Evolutionary conservation across 2,113 vertebrate genomes (phyloP).

Genomic region (Antigone vipio): DNA sequence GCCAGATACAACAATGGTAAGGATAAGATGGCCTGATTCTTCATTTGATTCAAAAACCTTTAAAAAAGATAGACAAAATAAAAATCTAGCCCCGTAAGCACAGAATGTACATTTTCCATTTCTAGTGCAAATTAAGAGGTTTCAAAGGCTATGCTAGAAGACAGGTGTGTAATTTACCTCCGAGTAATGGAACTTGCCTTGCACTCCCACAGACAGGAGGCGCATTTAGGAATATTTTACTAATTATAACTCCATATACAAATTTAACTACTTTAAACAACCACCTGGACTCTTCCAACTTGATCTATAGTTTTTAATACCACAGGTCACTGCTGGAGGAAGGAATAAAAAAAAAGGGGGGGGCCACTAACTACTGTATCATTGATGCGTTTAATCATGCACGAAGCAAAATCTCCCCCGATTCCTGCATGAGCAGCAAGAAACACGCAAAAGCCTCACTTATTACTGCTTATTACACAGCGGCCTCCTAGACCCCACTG

Average conservation of each 20-base stretch:
- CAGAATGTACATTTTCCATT: not conserved
- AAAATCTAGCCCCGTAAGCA: not conserved
- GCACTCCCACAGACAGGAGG: not conserved
- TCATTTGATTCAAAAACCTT: slow-evolving; percentile 82
- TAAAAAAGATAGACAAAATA: not conserved
- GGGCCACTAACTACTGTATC: not conserved
- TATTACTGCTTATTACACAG: not conserved
- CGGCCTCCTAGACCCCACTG: not conserved
- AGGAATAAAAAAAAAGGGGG: not conserved
- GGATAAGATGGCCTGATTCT: slow-evolving; percentile 73
- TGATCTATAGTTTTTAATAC: not conserved
- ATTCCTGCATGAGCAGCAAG: not conserved
- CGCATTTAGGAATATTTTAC: not conserved
- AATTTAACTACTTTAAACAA: not conserved
- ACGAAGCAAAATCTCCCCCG: not conserved
- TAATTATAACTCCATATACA: not conserved
- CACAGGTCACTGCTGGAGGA: not conserved
- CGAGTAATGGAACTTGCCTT: not conserved
- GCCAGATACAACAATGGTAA: slow-evolving; percentile 83
- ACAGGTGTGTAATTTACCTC: not conserved
- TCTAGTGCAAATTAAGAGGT: not conserved
- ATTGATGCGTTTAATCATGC: not conserved
- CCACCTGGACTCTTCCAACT: not conserved
- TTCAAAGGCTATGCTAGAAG: not conserved
- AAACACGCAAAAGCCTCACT: not conserved